Conservation (phyloP, 2,888 invertebrate genomes). For the Noctua fimbriata region DNA sequence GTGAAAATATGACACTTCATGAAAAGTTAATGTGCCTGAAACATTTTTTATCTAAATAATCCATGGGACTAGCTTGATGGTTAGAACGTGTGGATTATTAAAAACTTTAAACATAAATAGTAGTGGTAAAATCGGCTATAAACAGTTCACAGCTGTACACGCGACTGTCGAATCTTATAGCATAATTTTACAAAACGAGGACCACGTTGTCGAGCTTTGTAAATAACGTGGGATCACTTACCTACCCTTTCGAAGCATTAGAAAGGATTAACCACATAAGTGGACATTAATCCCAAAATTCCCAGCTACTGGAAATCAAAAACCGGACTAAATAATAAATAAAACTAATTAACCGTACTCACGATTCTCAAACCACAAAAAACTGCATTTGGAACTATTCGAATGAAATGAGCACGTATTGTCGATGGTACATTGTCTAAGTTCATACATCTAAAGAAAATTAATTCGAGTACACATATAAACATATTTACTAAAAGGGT, state of each 20-base stretch:
- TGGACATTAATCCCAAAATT: conserved; percentile 54
- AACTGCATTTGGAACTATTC: conserved; percentile 73
- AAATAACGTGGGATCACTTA: conserved; percentile 29
- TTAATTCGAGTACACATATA: conserved; percentile 80
- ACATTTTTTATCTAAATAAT: neutral
- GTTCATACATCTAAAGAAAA: conserved; percentile 80
- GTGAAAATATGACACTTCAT: conserved; percentile 6
- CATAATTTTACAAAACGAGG: neutral
- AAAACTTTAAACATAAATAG: neutral
- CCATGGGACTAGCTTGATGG: neutral
- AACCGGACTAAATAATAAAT: conserved; percentile 67
- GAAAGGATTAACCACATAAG: conserved; percentile 37
- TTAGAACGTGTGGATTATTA: neutral
- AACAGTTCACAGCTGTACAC: neutral
- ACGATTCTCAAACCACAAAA: conserved; percentile 74
- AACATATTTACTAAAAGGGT: conserved; percentile 82
- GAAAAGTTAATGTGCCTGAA: neutral
- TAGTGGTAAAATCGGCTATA: neutral
- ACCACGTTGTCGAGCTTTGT: neutral
- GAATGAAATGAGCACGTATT: conserved; percentile 79
- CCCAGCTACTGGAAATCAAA: conserved; percentile 60
- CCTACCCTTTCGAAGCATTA: conserved; percentile 34
- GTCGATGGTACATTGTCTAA: conserved; percentile 81
- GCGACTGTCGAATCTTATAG: neutral
- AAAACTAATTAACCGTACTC: conserved; percentile 77